A percentile compares a stretch with the other conserved stretches of the same genome.
phyloP scores from a whole-genome alignment of 2,888 invertebrate species.

The Scaptomyza parva region DNA sequence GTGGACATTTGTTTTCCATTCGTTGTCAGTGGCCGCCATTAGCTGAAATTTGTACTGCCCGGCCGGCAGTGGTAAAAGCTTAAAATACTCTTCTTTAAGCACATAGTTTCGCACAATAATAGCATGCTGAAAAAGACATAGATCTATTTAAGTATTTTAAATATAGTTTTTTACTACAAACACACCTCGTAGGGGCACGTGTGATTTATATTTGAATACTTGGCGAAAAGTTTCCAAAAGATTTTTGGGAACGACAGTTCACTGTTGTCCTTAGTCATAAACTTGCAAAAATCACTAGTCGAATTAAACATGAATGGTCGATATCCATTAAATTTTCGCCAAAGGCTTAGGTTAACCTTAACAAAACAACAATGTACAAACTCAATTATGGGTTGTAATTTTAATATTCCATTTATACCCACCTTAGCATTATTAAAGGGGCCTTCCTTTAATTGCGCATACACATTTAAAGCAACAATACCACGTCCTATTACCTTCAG shows the following conservation, averaged over 20 bases:
- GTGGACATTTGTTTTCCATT: conserved; percentile 12
- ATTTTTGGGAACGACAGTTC: conserved; percentile 22
- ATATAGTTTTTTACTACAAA: background rate
- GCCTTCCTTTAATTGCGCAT: conserved; percentile 2
- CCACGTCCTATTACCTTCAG: conserved; percentile 19
- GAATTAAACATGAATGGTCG: conserved; percentile 45
- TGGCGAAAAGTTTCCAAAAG: background rate
- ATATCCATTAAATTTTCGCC: conserved; percentile 39
- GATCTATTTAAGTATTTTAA: no score
- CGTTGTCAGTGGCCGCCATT: conserved; percentile 9
- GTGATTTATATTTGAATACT: conserved; percentile 35
- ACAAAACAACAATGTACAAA: no score
- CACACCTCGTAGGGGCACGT: conserved; percentile 41
- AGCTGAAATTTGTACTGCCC: conserved; percentile 39
- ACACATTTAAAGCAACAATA: conserved; percentile 16
- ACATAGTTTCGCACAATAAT: conserved; percentile 26
- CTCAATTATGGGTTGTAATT: no score
- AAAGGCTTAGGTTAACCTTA: conserved; percentile 33
- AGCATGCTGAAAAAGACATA: conserved; percentile 13
- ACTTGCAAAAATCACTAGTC: conserved; percentile 36
- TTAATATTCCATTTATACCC: background rate
- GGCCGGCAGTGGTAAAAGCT: conserved; percentile 21
- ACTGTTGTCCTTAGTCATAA: background rate
- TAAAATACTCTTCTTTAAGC: conserved; percentile 18
- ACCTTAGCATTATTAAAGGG: conserved; percentile 28